Base-by-base conservation (phyloP, 2,888 invertebrate genomes). In the Drosophila longiperda region DNA sequence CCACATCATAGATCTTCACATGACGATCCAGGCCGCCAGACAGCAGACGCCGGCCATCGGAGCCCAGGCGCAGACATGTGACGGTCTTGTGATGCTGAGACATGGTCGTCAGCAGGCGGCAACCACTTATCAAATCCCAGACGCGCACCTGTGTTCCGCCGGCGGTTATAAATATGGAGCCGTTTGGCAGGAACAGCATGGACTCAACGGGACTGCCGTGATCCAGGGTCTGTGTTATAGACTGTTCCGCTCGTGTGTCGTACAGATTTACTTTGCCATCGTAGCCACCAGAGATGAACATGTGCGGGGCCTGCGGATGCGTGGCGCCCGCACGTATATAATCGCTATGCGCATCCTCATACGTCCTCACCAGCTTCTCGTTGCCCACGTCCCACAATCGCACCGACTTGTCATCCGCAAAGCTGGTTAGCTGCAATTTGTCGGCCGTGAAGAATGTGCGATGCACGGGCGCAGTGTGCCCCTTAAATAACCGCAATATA, bases 41-140 rank as follows among this genome's bases (percentile, higher is more conserved):
- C 83, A 99, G 93, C 26, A 99, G 94, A 87, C 97, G 95, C 77
- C 95, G 96, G 32, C 97, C 96, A 90, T 97, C 95, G 50, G 96
- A 96, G 32, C 97, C 97, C 73, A 99, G 94, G 78, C 95, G 94
- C 57, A 99, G 92, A 78, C 97, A 96, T 0, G 98, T 99, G 1
- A 99, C 96, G 0, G 99, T 98, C 94, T 99, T 99, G 93, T 99
- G 98, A 93, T 99, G 99, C 84, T 98, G 97, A 3, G 96, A 96
- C 76, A 99, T 95, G 86, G 95, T 96, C 2, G 97, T 96, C 32
- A 99, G 92, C 63, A 98, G 93, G 91, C 96, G 96, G 20, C 84
- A 78, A 29, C 98, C 98, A 78, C 97, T 95, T 58, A 98, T 94
- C 8, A 96, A 95, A 92, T 99, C 99, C 99, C 99, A 99, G 0